A percentile compares a stretch with the other conserved stretches of the same genome.
phyloP scores from a whole-genome alignment of 2,797 vertebrate species.

The Triplophysa bombifrons region DNA sequence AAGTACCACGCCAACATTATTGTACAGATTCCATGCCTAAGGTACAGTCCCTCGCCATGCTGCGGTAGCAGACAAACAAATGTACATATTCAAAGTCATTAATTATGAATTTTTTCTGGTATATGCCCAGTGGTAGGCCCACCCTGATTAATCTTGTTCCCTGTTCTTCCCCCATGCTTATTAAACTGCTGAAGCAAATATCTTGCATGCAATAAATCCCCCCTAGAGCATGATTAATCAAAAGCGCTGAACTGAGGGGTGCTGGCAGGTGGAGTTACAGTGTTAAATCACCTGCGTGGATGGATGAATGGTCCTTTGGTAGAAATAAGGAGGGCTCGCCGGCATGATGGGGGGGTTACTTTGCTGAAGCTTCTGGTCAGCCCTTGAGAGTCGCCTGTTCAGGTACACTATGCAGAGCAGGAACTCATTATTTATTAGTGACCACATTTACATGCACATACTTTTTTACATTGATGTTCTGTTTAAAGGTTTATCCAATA shows the following conservation, averaged over 20 bases:
- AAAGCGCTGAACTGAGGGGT: constrained; percentile 73
- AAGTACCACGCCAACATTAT: constrained; percentile 43
- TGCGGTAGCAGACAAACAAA: constrained; percentile 72
- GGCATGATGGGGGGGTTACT: constrained; percentile 31
- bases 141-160: constrained; percentile 77
- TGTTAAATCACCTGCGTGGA: constrained; percentile 81
- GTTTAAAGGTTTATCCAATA: not conserved
- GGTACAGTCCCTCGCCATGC: constrained; percentile 44
- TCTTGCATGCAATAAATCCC: constrained; percentile 82
- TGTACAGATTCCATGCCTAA: constrained; percentile 24
- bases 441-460: not conserved
- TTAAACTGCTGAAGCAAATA: constrained; percentile 86
- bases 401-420: constrained; percentile 29
- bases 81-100: constrained; percentile 82
- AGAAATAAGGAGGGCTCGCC: constrained; percentile 59
- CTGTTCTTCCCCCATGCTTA: constrained; percentile 77
- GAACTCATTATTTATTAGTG: constrained; percentile 66
- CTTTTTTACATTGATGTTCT: not conserved
- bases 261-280: constrained; percentile 74
- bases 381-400: constrained; percentile 52
- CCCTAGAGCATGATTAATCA: constrained; percentile 81
- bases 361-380: constrained; percentile 61
- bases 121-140: constrained; percentile 65
- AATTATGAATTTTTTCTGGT: constrained; percentile 72
- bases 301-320: constrained; percentile 64